Conservation (phyloP, 1,140 invertebrate genomes). For the Cheumatopsyche charites region DNA sequence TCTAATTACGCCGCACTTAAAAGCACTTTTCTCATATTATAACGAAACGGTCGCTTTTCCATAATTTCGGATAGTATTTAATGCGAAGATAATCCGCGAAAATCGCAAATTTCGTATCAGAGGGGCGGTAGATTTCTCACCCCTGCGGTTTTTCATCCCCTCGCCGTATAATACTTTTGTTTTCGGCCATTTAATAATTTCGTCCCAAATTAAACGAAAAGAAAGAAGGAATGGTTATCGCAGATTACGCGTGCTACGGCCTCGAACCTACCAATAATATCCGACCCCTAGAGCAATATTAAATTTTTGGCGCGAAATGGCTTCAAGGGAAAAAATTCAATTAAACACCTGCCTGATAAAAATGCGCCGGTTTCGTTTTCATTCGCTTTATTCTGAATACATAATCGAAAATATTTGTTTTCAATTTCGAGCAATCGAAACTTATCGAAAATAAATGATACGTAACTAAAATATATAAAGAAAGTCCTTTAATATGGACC, state of each 20-base stretch:
- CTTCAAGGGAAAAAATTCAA: conserved; percentile 16
- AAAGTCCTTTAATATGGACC: no score
- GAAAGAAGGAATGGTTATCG: conserved; percentile 12
- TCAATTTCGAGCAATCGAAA: no score
- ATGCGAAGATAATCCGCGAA: background rate
- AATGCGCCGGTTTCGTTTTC: background rate
- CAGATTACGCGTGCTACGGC: conserved; percentile 5
- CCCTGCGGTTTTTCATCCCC: background rate
- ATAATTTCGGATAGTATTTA: background rate
- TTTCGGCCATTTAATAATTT: conserved; percentile 14
- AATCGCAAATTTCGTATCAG: background rate
- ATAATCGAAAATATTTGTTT: no score
- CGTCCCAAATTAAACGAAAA: conserved; percentile 11
- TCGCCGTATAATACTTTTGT: conserved; percentile 18
- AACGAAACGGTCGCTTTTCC: background rate
- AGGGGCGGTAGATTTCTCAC: background rate
- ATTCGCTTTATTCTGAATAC: no score
- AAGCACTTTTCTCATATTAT: no score
- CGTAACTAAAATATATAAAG: no score
- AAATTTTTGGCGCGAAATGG: conserved; percentile 9
- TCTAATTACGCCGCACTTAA: no score
- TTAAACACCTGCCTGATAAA: conserved; percentile 17
- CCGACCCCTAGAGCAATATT: background rate
- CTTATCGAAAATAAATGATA: no score
- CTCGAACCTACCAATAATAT: conserved; percentile 10